Evolutionary conservation across 2,888 invertebrate genomes (phyloP), one percentile per base, ranked within the genome.

Genomic region (Rhyacophila evoluta): DNA sequence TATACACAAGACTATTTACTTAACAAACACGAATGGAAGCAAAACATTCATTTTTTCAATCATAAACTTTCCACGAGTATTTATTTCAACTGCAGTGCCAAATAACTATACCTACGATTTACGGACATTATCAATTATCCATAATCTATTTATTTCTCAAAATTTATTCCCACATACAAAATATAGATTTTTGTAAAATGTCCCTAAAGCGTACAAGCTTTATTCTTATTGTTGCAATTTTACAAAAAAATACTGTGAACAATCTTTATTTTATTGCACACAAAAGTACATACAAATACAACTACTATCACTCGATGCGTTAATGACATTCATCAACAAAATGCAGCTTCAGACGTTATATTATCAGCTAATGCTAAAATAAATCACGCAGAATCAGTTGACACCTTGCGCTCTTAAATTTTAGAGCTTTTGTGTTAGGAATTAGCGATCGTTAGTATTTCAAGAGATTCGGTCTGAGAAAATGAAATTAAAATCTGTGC

Each of bases 301-400:
- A 67, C 38, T 69, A 77, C 68, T 81, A 74, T 77, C 82, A 77
- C 78, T 27, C 68, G 82, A 80, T 79, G 82, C 82, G 82, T 82
- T 82, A 82, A 82, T 82, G 82, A 82, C 82, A 80, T 82, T 39
- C 78, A 74, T 72, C 78, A 76, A 78, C 77, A 71, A 68, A 68
- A 72, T 37, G 75, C 79, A 67, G 75, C 79, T 79, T 75, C 37
- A 36, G 25, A 72, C n/a, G 19, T 55, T n/a, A n/a, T n/a, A n/a
- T 33, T 33, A 55, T 33, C 55, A 55, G 19, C 55, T 19, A 55
- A 55, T 11, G 72, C 55, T 73, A 19, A 72, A 19, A 67, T n/a
- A 33, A 71, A 28, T 75, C 69, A 75, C 38, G 36, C 75, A 38
- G 19, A 75, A 37, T 69, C 70, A 68, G 55, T 39, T 55, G 55